Conservation (phyloP, 2,888 invertebrate species). For the Folsomia manolachei region DNA sequence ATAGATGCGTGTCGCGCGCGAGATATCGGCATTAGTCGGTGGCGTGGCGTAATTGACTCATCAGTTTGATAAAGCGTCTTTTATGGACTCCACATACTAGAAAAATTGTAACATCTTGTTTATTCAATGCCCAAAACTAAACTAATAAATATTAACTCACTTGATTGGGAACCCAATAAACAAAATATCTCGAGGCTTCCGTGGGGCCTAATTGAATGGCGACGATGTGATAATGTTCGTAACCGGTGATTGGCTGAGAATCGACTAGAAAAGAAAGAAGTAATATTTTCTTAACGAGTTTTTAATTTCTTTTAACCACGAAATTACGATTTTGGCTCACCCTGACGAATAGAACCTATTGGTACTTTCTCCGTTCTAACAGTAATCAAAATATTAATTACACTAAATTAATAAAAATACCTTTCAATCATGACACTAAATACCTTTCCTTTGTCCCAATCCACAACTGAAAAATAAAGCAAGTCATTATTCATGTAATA, state of each 20-base stretch:
- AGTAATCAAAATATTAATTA: too few relatives aligned
- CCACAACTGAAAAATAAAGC: conserved; percentile 80
- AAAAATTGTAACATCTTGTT: conserved; percentile 4
- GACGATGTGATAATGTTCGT: conserved; percentile 82
- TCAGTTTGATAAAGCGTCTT: conserved; percentile 63
- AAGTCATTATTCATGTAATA: too few relatives aligned
- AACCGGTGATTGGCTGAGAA: conserved; percentile 76
- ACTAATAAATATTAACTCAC: conserved; percentile 23
- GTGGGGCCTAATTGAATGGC: conserved; percentile 86
- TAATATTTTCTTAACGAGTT: too few relatives aligned
- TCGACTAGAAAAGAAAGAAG: too few relatives aligned
- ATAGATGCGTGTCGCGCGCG: too few relatives aligned
- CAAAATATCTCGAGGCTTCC: conserved; percentile 87
- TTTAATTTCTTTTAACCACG: not conserved
- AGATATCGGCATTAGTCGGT: too few relatives aligned
- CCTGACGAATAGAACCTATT: conserved; percentile 84
- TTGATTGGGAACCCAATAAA: conserved; percentile 91
- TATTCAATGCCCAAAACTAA: not conserved
- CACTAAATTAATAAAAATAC: too few relatives aligned
- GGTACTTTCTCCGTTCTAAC: conserved; percentile 88
- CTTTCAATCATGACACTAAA: too few relatives aligned
- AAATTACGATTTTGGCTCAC: not conserved
- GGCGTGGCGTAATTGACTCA: not conserved
- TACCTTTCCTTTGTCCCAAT: conserved; percentile 87
- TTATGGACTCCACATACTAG: conserved; percentile 78